Base-by-base conservation (phyloP, 2,888 invertebrate species). In the Agrotis puta region DNA sequence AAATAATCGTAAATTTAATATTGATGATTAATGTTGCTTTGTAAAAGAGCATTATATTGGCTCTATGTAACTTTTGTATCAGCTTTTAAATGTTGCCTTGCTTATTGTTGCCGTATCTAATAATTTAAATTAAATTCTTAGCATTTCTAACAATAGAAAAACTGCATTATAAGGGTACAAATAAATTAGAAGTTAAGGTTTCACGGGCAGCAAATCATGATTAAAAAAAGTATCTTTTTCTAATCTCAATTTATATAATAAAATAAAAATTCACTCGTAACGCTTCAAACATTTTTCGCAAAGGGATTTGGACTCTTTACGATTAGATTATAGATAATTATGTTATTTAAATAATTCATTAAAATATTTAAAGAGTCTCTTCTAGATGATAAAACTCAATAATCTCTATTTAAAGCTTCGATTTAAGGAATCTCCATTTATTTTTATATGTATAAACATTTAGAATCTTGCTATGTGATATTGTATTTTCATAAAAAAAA, bases 401-500 rank as follows among this genome's bases (percentile, higher is more conserved):
- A 48, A 73, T 74, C 77, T 68, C 59, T 77, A 62, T 77, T 45
- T 59, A 81, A 75, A 69, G 77, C 79, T 77, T 84, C 69, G 53
- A 78, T 70, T 24, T 85, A 81, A 81, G 76, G 81, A 87, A 87
- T 83, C 84, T 85, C 81, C 65, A 81, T 70, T 84, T 85, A 85
- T 86, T 87, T 87, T 86, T 85, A 70, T 87, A 86, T 69, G 58
- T 79, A 81, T 72, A 63, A 77, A 81, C 72, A 68, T 76, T 80
- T 83, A 80, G 76, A 84, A 79, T 82, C 81, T 86, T 83, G 74
- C 77, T 82, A 79, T 83, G 82, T 84, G 84, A 85, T 85, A 80
- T 67, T 82, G 69, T 77, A 80, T 70, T 82, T 81, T 81, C 70
- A 61, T 74, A 74, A 66, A 57, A 84, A 69, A 54, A 54, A 56